Evolutionary conservation across 2,113 vertebrate genomes (phyloP).

Genomic region (Rattus rattus): DNA sequence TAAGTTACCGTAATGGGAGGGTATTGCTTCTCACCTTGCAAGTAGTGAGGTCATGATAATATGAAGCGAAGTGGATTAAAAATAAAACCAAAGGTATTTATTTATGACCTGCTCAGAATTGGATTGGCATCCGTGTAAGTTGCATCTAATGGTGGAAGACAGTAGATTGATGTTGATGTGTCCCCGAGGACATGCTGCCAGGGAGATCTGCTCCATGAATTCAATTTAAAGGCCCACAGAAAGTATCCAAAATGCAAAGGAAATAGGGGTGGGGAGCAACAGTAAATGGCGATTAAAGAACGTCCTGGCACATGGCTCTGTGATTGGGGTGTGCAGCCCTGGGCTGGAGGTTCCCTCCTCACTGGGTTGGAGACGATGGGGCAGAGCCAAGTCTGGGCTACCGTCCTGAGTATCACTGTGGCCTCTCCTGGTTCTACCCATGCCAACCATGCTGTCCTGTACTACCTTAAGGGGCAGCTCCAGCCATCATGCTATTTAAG

Average conservation of each 20-base stretch:
- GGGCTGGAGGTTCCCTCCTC: too few species aligned
- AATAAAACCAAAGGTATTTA: conserved; percentile 76
- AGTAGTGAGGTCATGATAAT: conserved; percentile 79
- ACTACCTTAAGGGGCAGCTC: not conserved
- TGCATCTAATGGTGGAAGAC: conserved; percentile 63
- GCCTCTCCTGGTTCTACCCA: not conserved
- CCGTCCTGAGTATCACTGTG: not conserved
- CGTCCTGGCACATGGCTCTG: accelerated
- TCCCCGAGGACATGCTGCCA: conserved; percentile 43
- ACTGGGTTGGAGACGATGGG: not conserved
- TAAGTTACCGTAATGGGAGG: conserved; percentile 74
- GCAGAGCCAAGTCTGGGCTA: not conserved
- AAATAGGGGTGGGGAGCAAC: not conserved
- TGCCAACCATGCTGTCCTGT: not conserved
- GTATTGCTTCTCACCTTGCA: conserved; percentile 78
- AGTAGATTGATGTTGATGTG: conserved; percentile 14
- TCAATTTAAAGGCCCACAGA: conserved; percentile 67
- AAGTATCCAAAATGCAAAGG: conserved; percentile 53
- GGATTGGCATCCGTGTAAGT: conserved; percentile 72
- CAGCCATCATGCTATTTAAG: accelerated
- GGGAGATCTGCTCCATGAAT: conserved; percentile 52
- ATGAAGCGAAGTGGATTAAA: conserved; percentile 84
- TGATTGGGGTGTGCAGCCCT: accelerated
- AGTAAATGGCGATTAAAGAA: not conserved
- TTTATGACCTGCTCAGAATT: conserved; percentile 72